Percentiles rank a stretch among this genome's conserved stretches.
These are phyloP conservation scores for Acridotheres tristis DNA, from an alignment of 2,797 vertebrate species.

Conservation along the genomic window DNA sequence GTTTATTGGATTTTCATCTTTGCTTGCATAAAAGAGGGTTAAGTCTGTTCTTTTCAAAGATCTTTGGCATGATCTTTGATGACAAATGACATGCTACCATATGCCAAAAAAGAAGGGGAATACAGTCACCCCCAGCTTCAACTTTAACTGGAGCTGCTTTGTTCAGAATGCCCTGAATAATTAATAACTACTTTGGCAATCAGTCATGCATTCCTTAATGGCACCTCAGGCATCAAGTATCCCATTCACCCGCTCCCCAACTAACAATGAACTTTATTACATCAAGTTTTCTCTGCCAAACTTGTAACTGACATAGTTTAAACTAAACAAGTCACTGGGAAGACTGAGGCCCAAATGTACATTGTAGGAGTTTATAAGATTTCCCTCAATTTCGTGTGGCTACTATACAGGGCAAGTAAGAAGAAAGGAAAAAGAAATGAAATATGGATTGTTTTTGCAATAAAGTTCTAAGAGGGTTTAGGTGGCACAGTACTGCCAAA, in stretches of 20 bases:
- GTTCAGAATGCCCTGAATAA: slow-evolving; percentile 74
- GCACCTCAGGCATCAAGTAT: slow-evolving; percentile 78
- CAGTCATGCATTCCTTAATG: slow-evolving; percentile 81
- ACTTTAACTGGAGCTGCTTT: slow-evolving; percentile 72
- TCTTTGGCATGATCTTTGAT: slow-evolving; percentile 62
- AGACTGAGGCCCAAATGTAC: neutral
- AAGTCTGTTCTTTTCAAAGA: slow-evolving; percentile 48
- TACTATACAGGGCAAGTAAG: neutral
- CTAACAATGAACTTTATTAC: slow-evolving; percentile 68
- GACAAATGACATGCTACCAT: slow-evolving; percentile 64
- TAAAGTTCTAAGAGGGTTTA: neutral
- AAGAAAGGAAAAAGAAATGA: neutral
- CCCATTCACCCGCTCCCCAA: slow-evolving; percentile 52
- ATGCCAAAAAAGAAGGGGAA: slow-evolving; percentile 58
- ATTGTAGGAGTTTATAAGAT: neutral
- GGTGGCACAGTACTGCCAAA: neutral
- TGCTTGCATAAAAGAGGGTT: slow-evolving; percentile 52
- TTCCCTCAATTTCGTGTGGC: neutral
- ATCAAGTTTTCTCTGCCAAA: slow-evolving; percentile 27
- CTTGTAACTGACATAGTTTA: slow-evolving; percentile 58
- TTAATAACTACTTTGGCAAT: slow-evolving; percentile 81
- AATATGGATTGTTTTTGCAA: neutral
- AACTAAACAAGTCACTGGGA: slow-evolving; percentile 41
- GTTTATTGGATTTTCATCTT: slow-evolving; percentile 27
- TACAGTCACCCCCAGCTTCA: slow-evolving; percentile 49